phyloP scores from a whole-genome alignment of 2,797 vertebrate species.

The Thalassophryne amazonica region DNA sequence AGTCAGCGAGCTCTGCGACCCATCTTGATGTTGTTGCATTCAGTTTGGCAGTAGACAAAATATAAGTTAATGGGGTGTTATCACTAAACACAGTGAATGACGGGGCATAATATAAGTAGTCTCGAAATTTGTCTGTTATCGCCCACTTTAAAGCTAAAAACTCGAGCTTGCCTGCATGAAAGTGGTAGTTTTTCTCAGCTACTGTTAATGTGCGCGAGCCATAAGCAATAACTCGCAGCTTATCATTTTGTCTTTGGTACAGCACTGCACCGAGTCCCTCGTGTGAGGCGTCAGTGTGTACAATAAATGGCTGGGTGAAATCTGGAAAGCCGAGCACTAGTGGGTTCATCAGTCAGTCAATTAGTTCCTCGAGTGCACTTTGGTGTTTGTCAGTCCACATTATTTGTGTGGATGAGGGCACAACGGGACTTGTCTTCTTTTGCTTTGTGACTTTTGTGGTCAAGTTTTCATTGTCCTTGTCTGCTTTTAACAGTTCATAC shows the following conservation, averaged over 20 bases:
- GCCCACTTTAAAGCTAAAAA: background rate
- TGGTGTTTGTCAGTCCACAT: background rate
- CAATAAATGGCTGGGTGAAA: background rate
- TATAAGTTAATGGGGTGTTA: constrained; percentile 2
- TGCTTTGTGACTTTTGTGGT: no score
- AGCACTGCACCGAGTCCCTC: background rate
- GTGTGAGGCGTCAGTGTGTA: constrained; percentile 3
- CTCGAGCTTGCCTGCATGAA: constrained; percentile 2
- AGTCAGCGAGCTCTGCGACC: background rate
- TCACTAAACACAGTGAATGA: background rate
- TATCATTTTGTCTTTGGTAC: background rate
- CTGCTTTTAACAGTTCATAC: no score
- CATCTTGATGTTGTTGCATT: background rate
- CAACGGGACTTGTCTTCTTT: background rate
- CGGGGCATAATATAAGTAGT: background rate
- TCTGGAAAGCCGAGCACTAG: background rate
- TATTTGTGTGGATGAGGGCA: background rate
- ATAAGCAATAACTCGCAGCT: constrained; percentile 7
- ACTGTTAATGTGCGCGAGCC: constrained; percentile 2
- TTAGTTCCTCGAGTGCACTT: background rate
- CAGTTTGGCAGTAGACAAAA: background rate
- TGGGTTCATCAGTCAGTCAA: background rate
- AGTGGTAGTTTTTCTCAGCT: constrained; percentile 13
- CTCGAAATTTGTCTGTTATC: background rate
- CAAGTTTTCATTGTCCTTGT: no score